These are phyloP conservation scores for Sisyra nigra DNA, from an alignment of 2,888 invertebrate species.

Conservation along the genomic window DNA sequence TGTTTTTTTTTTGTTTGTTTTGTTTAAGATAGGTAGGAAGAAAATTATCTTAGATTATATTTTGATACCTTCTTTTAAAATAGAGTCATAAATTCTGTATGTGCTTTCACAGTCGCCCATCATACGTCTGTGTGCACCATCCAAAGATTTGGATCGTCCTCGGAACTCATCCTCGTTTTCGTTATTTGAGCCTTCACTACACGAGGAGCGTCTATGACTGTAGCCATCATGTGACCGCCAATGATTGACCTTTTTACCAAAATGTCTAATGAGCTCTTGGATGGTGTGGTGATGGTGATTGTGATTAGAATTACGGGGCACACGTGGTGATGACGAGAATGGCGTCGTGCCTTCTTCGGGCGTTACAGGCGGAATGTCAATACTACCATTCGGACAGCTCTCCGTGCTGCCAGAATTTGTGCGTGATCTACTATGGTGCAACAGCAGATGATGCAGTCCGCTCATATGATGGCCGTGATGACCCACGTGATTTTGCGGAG, in stretches of 20 bases:
- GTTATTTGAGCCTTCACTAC: slow-evolving; percentile 25
- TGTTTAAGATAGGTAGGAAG: too few species aligned
- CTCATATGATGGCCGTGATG: too few species aligned
- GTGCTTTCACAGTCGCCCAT: slow-evolving; percentile 67
- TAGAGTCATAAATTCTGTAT: slow-evolving; percentile 65
- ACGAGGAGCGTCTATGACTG: slow-evolving; percentile 19
- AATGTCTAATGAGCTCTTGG: slow-evolving; percentile 59
- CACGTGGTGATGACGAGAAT: slow-evolving; percentile 7
- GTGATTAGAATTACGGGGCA: slow-evolving; percentile 13
- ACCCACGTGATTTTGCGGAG: too few species aligned
- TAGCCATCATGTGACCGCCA: slow-evolving; percentile 40
- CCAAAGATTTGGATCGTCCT: slow-evolving; percentile 62
- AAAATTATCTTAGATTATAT: neutral
- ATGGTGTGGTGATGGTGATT: slow-evolving; percentile 51
- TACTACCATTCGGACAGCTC: slow-evolving; percentile 3
- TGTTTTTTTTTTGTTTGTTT: too few species aligned
- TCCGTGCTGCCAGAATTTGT: slow-evolving; percentile 6
- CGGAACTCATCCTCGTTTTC: slow-evolving; percentile 50
- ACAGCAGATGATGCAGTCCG: too few species aligned
- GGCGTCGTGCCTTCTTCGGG: slow-evolving; percentile 3
- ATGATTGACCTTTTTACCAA: slow-evolving; percentile 56
- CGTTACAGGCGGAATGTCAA: slow-evolving; percentile 14
- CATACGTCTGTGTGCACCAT: slow-evolving; percentile 37
- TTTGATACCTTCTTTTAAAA: slow-evolving; percentile 51
- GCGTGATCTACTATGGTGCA: slow-evolving; percentile 1